These are phyloP conservation scores for Grapholita molesta DNA, from an alignment of 1,140 invertebrate genomes.

Conservation along the genomic window DNA sequence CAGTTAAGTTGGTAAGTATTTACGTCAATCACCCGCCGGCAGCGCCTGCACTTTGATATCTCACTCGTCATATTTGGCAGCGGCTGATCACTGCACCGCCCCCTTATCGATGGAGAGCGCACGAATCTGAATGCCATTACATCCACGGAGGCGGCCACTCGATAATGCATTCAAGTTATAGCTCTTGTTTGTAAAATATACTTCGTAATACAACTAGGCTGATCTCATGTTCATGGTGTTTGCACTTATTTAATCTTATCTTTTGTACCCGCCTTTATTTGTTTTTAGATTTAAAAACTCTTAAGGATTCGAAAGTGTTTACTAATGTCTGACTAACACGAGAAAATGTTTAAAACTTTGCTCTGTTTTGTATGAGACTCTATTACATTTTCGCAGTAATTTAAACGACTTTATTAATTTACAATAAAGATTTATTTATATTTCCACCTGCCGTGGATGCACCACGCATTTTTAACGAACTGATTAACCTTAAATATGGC, in stretches of 20 bases:
- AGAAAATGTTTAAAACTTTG: too few relatives aligned
- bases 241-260: constrained; percentile 43
- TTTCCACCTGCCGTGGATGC: too few relatives aligned
- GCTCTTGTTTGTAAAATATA: constrained; percentile 11
- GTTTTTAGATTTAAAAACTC: constrained; percentile 30
- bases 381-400: too few relatives aligned
- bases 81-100: constrained; percentile 40
- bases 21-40: constrained; percentile 35
- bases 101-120: constrained; percentile 37
- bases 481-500: too few relatives aligned
- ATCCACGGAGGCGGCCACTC: constrained; percentile 42
- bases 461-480: too few relatives aligned
- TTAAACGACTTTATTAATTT: too few relatives aligned
- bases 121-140: constrained; percentile 51
- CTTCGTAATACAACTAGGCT: constrained; percentile 5
- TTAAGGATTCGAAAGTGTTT: constrained; percentile 44
- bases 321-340: constrained; percentile 16
- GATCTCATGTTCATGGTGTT: not conserved
- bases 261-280: constrained; percentile 40
- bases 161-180: constrained; percentile 33
- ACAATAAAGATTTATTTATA: too few relatives aligned
- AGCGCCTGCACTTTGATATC: constrained; percentile 41
- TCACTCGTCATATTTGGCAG: constrained; percentile 53
- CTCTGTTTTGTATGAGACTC: too few relatives aligned
- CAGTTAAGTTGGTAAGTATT: not conserved